phyloP scores from a whole-genome alignment of 2,113 vertebrate genomes.

The Ceuthmochares aereus region DNA sequence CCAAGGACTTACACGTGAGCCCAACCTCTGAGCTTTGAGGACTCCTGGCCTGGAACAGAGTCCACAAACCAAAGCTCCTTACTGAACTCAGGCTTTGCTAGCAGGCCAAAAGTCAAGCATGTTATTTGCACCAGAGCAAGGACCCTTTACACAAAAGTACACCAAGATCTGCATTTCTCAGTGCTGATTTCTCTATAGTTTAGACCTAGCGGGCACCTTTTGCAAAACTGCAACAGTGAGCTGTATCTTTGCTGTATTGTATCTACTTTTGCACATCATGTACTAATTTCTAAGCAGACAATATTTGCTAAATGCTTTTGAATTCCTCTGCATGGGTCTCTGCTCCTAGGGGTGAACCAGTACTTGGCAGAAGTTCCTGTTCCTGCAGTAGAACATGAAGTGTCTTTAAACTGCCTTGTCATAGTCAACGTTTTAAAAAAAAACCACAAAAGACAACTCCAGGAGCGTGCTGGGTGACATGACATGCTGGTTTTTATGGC shows the following conservation, averaged over 20 bases:
- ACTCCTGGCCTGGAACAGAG: not conserved
- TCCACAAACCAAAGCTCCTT: not conserved
- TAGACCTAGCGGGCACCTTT: not conserved
- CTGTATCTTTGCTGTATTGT: not conserved
- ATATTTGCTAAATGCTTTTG: not conserved
- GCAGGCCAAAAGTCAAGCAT: not conserved
- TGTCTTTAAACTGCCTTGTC: not conserved
- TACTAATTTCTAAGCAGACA: not conserved
- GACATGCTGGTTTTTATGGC: not conserved
- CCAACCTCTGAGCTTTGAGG: not conserved
- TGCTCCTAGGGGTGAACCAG: not conserved
- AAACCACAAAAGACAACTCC: not conserved
- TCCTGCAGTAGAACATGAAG: not conserved
- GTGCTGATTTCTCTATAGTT: not conserved
- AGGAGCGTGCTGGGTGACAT: not conserved
- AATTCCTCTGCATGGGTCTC: not conserved
- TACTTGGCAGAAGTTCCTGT: constrained; percentile 9
- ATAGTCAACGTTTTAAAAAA: not conserved
- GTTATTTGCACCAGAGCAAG: not conserved
- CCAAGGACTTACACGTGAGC: not conserved
- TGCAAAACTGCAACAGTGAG: not conserved
- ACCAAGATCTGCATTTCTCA: not conserved
- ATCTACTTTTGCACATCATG: not conserved
- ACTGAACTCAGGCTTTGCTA: not conserved
- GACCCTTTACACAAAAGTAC: not conserved